Percentiles rank a stretch among this genome's conserved stretches.
These are phyloP conservation scores for Spicauda simplicius DNA, from an alignment of 2,888 invertebrate species.

Conservation along the genomic window DNA sequence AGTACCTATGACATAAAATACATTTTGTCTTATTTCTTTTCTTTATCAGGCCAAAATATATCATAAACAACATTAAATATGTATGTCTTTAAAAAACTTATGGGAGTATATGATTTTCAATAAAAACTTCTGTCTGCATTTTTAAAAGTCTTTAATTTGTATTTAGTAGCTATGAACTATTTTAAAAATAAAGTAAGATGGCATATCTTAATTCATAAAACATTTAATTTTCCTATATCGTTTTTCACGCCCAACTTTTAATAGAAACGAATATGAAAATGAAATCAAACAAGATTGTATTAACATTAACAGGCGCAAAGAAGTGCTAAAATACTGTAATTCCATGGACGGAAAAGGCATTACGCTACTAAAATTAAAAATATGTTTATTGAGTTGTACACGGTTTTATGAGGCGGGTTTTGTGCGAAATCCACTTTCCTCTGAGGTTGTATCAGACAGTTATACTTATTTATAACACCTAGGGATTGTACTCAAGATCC, in stretches of 20 bases:
- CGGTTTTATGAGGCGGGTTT: slow-evolving; percentile 65
- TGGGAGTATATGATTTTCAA: too few relatives aligned
- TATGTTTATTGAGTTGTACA: slow-evolving; percentile 74
- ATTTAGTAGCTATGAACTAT: too few relatives aligned
- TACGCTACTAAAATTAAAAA: slow-evolving; percentile 56
- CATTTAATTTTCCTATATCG: too few relatives aligned
- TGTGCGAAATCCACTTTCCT: slow-evolving; percentile 63
- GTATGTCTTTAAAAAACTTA: too few relatives aligned
- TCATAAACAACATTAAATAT: too few relatives aligned
- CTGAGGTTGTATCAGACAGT: slow-evolving; percentile 64
- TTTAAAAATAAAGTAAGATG: too few relatives aligned
- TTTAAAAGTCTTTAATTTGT: too few relatives aligned
- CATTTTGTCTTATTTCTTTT: too few relatives aligned
- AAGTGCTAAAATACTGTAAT: slow-evolving; percentile 36
- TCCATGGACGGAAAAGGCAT: slow-evolving; percentile 42
- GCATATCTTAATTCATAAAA: too few relatives aligned
- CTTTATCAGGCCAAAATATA: too few relatives aligned
- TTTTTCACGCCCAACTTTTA: not conserved
- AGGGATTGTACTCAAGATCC: slow-evolving; percentile 48
- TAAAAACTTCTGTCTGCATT: too few relatives aligned
- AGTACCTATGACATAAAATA: too few relatives aligned
- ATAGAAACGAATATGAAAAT: not conserved
- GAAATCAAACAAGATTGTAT: not conserved
- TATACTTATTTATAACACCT: slow-evolving; percentile 74
- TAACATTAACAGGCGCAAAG: slow-evolving; percentile 9